Percentiles rank a stretch among this genome's conserved stretches.
These are phyloP conservation scores for Panopea generosa DNA, from an alignment of 2,888 invertebrate species.

Conservation along the genomic window DNA sequence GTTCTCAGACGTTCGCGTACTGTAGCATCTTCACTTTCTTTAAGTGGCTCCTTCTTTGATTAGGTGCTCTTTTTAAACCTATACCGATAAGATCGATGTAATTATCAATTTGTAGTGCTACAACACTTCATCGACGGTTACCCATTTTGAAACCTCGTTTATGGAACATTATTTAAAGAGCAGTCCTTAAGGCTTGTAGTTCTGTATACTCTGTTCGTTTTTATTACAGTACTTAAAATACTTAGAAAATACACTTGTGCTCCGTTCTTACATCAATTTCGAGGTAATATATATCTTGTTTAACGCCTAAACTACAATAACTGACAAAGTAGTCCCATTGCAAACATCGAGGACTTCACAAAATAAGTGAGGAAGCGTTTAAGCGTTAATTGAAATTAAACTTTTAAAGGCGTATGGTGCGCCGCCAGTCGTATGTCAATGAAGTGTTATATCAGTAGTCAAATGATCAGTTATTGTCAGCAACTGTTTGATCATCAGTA, in stretches of 20 bases:
- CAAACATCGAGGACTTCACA: too few species aligned
- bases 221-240: slow-evolving; percentile 13
- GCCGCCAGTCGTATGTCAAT: slow-evolving; percentile 25
- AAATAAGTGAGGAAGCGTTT: too few species aligned
- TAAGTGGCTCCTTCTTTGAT: slow-evolving; percentile 54
- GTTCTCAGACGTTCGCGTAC: slow-evolving; percentile 20
- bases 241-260: slow-evolving; percentile 15
- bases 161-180: neutral
- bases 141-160: slow-evolving; percentile 13
- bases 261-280: too few species aligned
- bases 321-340: too few species aligned
- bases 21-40: slow-evolving; percentile 20
- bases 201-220: neutral
- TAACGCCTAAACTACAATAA: too few species aligned
- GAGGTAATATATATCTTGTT: too few species aligned
- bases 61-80: slow-evolving; percentile 38
- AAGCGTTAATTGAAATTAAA: too few species aligned
- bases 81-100: slow-evolving; percentile 45
- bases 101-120: slow-evolving; percentile 54
- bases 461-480: slow-evolving; percentile 19
- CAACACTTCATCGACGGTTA: slow-evolving; percentile 26
- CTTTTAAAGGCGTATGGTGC: too few species aligned
- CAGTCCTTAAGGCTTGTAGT: neutral
- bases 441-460: neutral
- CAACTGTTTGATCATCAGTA: slow-evolving; percentile 13